Base-by-base conservation (phyloP, 2,888 invertebrate genomes). In the Eubasilissa splendida region DNA sequence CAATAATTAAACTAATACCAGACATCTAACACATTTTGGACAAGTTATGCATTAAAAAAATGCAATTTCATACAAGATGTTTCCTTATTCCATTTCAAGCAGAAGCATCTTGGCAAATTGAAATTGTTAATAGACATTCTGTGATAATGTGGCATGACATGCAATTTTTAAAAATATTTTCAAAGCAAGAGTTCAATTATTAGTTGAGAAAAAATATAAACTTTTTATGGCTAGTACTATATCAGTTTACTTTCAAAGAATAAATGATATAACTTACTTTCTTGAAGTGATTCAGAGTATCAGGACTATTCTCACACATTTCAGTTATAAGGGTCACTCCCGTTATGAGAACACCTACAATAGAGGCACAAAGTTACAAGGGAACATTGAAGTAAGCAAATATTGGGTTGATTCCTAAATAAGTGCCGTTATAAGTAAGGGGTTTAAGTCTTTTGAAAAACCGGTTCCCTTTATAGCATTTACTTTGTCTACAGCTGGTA, bases 301-400 rank as follows among this genome's bases (percentile, higher is more conserved):
- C 99, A 10, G 97, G 95, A 88, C 98, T 99, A 88, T 96, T 96
- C 88, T 99, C 98, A 89, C 99, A 99, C 99, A 99, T 99, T 91
- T 99, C 99, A 42, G 98, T 99, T 85, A 99, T 99, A 79, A 99
- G 93, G 79, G 98, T 98, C 68, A 99, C 98, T 53, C 99, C 99
- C 74, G 99, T 99, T 86, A 99, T 97, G 85, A 99, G 92, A 78
- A 99, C 98, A 86, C 97, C 97, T 96, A 89, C 70, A 86, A 84
- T 83, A 85, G 56, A 50, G 14, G 10, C 50, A 12, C 7, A 2
- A 50, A 2, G 8, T 73, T 54, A 56, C 11, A 58, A 58, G 11
- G 9, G 58, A n/a, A 58, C 2, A n/a, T n/a, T n/a, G 3, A 58
- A 58, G n/a, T 58, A 58, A n/a, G 11, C 58, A 58, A 58, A 11